Base-by-base conservation (phyloP, 2,113 vertebrate genomes). In the Megaptera novaeangliae region DNA sequence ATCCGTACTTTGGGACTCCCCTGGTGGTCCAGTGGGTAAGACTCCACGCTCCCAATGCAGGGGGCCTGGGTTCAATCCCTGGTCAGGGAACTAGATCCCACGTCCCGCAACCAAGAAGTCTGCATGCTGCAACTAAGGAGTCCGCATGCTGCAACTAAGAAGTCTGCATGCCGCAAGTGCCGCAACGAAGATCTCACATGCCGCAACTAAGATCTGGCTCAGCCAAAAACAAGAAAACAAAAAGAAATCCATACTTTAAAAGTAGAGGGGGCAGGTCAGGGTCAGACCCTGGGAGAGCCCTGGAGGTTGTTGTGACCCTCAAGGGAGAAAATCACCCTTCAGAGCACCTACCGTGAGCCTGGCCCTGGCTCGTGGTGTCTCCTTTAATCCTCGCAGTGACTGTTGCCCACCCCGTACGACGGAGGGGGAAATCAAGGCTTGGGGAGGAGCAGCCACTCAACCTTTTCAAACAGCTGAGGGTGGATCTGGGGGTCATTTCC, bases 251-350 rank as follows among this genome's bases (percentile, higher is more conserved):
- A 8, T 72, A 34, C 21, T 57, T 27, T 55, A 39, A 44, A 68
- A 91, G n/a, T 11, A 36, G 41, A 31, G 5, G 10, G 9, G 25
- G 9, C 5, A 52, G 59, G 13, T 52, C 29, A 34, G 55, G 27
- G 25, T 12, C 27, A n/a, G 91, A 72, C 31, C 68, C 46, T 21
- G 10, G 41, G 52, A 74, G 55, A 74, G 44, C 29, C 77, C 27
- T 41, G 36, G 82, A 59, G 64, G 44, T 15, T 5, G 31, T 8
- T 14, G 18, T 25, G 25, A 72, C 21, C 20, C 39, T 52, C 46
- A 1, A 0, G 8, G 27, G 77, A 21, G n/a, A 87, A 36, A 25
- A n/a, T 25, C 21, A 13, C 55, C 8, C 7, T 29, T n/a, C 2
- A 11, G 6, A 44, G 21, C 34, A 25, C 82, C 64, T 39, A 14